Base-by-base conservation (phyloP, 2,797 vertebrate species). In the Luscinia luscinia region DNA sequence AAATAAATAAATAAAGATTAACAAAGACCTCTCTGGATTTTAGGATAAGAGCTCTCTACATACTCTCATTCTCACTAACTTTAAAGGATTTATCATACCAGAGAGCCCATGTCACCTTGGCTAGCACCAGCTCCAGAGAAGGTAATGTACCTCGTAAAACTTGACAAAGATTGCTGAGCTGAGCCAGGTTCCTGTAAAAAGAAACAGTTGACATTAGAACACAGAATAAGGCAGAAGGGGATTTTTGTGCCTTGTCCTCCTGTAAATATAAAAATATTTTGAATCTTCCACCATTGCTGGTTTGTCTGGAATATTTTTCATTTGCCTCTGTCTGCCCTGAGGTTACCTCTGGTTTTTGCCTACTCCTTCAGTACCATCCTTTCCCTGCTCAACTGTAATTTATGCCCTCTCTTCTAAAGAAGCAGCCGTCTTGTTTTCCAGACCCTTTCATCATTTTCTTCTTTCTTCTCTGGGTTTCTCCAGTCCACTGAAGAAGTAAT, bases 121-220 rank as follows among this genome's bases (percentile, higher is more conserved):
- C n/a, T 13, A 34, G 14, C 45, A 34, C 11, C 16, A 34, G 48
- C 32, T 77, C 32, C 22, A 10, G 51, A 68, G 30, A 76, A 61
- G 9, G 2, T 41, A 59, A 57, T 0, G 0, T 30, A 57, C 62
- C 28, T 9, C 16, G 15, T 43, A 28, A 62, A 70, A 67, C 4
- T 63, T 5, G 1, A 5, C 4, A 34, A 77, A 51, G 13, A 27
- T 41, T 22, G 36, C 23, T 63, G 36, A 74, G 11, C 34, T 45
- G 51, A 66, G 30, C 10, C 20, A 34, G 12, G 26, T 59, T 61
- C 30, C 32, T 82, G 32, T 36, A 28, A 68, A 68, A 90, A 68
- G 10, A 82, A 84, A 43, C 2, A 8, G 10, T 21, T 78, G 34
- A 34, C 2, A 10, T 9, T 12, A 41, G 24, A 67, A 49, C 19